These are phyloP conservation scores for Apolygus lucorum DNA, from an alignment of 1,140 invertebrate species.

Conservation along the genomic window DNA sequence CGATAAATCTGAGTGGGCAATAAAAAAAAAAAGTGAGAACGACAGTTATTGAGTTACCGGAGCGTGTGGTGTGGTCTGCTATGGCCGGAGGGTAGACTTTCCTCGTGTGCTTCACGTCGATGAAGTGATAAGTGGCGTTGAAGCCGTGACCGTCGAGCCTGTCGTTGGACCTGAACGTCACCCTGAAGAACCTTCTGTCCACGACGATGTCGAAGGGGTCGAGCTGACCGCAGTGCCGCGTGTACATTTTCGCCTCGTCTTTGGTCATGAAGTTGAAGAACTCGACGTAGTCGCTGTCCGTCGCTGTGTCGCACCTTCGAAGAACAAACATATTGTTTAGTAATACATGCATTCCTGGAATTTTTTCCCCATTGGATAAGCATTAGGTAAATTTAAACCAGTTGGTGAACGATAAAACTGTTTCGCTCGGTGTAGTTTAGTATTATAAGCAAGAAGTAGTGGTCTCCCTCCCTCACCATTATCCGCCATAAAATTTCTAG, in stretches of 20 bases:
- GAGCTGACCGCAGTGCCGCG: constrained; percentile 72
- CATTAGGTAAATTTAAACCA: no score
- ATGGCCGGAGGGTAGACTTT: not conserved
- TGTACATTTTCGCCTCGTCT: constrained; percentile 68
- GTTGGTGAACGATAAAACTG: no score
- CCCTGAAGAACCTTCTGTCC: constrained; percentile 84
- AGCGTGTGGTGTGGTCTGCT: no score
- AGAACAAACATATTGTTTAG: constrained; percentile 36
- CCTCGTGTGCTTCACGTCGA: constrained; percentile 25
- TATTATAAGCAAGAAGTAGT: no score
- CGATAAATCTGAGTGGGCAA: no score
- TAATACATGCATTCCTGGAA: no score
- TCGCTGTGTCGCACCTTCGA: constrained; percentile 70
- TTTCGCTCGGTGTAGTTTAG: no score
- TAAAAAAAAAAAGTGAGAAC: no score
- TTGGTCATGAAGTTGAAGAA: constrained; percentile 86
- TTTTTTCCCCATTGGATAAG: not conserved
- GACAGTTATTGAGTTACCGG: no score
- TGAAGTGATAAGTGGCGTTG: constrained; percentile 79
- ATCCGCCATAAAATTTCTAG: no score
- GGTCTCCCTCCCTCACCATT: no score
- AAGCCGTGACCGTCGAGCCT: constrained; percentile 87
- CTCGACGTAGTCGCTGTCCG: constrained; percentile 86
- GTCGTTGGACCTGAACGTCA: constrained; percentile 88
- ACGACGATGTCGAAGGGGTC: constrained; percentile 47